Evolutionary conservation across 2,888 invertebrate genomes (phyloP).

Genomic region (Philopedon plagiatum): DNA sequence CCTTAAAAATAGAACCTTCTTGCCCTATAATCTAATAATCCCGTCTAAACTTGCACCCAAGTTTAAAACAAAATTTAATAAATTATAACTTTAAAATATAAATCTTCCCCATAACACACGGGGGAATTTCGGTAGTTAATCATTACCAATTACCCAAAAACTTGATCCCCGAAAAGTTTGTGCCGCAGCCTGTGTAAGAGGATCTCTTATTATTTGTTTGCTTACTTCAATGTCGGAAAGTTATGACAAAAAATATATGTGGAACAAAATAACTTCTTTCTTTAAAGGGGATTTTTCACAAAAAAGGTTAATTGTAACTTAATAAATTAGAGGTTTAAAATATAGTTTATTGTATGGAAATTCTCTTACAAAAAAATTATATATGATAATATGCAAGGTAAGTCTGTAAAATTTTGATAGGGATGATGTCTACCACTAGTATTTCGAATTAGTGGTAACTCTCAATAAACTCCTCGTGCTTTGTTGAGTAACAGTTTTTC

Average conservation of each 20-base stretch:
- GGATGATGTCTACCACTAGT: too few species aligned
- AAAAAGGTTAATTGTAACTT: too few species aligned
- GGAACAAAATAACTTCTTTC: too few species aligned
- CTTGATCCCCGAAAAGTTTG: background rate
- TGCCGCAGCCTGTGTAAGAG: background rate
- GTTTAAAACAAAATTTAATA: background rate
- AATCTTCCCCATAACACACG: background rate
- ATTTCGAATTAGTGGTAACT: too few species aligned
- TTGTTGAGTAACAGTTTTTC: too few species aligned
- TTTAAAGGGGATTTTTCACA: too few species aligned
- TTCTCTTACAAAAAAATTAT: too few species aligned
- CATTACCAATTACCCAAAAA: background rate
- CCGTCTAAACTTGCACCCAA: background rate
- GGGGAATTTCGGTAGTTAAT: background rate
- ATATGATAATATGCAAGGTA: too few species aligned
- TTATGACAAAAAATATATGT: background rate
- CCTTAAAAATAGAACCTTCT: background rate
- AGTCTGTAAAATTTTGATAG: too few species aligned
- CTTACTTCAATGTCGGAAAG: background rate
- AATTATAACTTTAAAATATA: background rate
- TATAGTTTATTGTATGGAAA: too few species aligned
- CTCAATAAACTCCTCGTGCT: too few species aligned
- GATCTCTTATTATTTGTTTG: background rate
- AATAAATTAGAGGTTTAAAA: too few species aligned
- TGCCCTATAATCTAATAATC: background rate